phyloP scores from a whole-genome alignment of 2,113 vertebrate genomes.

The Pterocles gutturalis region DNA sequence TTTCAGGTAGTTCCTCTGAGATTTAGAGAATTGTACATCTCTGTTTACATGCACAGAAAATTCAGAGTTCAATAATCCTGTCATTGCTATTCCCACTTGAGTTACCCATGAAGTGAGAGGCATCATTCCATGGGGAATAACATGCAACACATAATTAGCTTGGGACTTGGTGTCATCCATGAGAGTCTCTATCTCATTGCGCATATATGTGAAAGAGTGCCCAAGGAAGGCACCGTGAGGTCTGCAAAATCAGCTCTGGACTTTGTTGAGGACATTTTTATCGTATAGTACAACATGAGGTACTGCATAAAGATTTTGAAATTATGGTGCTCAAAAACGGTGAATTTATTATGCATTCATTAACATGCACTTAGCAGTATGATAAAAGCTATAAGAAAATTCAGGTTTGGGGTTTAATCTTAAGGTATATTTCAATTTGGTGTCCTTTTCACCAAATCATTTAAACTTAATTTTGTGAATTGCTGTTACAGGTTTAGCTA shows the following conservation, averaged over 20 bases:
- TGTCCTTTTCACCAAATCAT: not conserved
- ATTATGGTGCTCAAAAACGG: not conserved
- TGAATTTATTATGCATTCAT: not conserved
- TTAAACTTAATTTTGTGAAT: not conserved
- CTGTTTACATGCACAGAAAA: not conserved
- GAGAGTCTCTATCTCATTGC: not conserved
- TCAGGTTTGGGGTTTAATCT: not conserved
- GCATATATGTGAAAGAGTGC: not conserved
- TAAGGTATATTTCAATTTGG: not conserved
- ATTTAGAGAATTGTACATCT: not conserved
- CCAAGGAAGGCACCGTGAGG: not conserved
- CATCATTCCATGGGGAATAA: not conserved
- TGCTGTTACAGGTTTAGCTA: not conserved
- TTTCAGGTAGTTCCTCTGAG: not conserved
- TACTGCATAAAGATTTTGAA: not conserved
- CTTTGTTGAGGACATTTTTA: not conserved
- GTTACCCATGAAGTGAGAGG: not conserved
- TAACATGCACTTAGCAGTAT: not conserved
- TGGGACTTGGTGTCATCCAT: not conserved
- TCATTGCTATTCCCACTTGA: not conserved
- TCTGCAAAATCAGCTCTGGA: not conserved
- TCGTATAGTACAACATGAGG: not conserved
- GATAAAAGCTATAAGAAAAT: not conserved
- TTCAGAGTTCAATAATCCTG: not conserved
- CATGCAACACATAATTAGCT: not conserved